These are phyloP conservation scores for Phalloptychus januarius DNA, from an alignment of 2,797 vertebrate genomes.

Conservation along the genomic window DNA sequence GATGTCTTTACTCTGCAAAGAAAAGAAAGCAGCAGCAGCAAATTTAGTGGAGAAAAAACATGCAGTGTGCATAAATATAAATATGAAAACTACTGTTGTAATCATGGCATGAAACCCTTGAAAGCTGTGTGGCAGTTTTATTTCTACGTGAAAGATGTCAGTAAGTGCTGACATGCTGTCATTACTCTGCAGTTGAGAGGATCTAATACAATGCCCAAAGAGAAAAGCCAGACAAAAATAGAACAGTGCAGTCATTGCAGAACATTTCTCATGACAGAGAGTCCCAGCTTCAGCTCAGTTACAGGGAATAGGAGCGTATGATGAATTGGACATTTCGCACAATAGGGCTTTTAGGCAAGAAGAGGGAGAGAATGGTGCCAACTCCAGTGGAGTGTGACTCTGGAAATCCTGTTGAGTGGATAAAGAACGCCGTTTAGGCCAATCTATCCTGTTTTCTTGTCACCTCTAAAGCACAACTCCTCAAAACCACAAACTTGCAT, in stretches of 20 bases:
- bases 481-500: slow-evolving; percentile 49
- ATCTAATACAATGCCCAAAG: slow-evolving; percentile 65
- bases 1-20: slow-evolving; percentile 93
- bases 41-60: neutral
- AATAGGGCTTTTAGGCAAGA: slow-evolving; percentile 43
- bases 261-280: slow-evolving; percentile 57
- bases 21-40: slow-evolving; percentile 10
- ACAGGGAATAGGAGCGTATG: slow-evolving; percentile 54
- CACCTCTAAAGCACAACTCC: slow-evolving; percentile 35
- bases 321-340: slow-evolving; percentile 64
- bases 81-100: neutral
- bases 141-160: slow-evolving; percentile 48
- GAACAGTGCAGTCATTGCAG: slow-evolving; percentile 55
- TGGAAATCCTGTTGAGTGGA: slow-evolving; percentile 55
- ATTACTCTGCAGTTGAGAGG: slow-evolving; percentile 59
- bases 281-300: slow-evolving; percentile 57
- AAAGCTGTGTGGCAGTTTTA: slow-evolving; percentile 19
- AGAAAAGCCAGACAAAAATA: slow-evolving; percentile 66
- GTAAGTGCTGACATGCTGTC: slow-evolving; percentile 51
- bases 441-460: slow-evolving; percentile 40
- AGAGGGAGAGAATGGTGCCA: slow-evolving; percentile 40
- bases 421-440: slow-evolving; percentile 15
- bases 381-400: slow-evolving; percentile 42
- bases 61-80: neutral
- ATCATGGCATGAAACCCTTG: slow-evolving; percentile 16